Evolutionary conservation across 2,888 invertebrate genomes (phyloP).

Genomic region (Sericinus montela): DNA sequence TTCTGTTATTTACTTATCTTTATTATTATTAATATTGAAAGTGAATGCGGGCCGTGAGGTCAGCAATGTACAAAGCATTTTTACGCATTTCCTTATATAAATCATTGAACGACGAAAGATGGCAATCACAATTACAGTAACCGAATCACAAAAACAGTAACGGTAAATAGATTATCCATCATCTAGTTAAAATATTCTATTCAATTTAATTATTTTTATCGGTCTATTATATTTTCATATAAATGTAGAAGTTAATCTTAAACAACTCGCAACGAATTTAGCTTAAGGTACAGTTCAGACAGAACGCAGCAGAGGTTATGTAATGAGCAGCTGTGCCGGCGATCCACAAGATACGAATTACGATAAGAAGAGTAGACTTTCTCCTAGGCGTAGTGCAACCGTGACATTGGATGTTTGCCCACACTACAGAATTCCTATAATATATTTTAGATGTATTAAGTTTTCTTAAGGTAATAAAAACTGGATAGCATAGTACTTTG

Average conservation of each 20-base stretch:
- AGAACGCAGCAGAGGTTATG: slow-evolving; percentile 15
- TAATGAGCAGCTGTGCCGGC: slow-evolving; percentile 24
- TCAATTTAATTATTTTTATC: too few species aligned
- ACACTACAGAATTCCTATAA: slow-evolving; percentile 12
- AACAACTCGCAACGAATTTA: too few species aligned
- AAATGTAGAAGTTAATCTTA: too few species aligned
- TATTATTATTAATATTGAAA: slow-evolving; percentile 43
- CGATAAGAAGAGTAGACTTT: slow-evolving; percentile 40
- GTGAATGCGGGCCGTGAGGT: slow-evolving; percentile 43
- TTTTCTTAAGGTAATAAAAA: neutral
- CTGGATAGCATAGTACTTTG: too few species aligned
- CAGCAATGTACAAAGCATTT: slow-evolving; percentile 19
- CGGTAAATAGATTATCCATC: neutral
- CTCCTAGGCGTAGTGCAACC: slow-evolving; percentile 36
- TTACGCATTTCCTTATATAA: slow-evolving; percentile 12
- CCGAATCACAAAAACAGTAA: too few species aligned
- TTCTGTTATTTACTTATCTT: slow-evolving; percentile 37
- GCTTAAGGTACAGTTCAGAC: neutral
- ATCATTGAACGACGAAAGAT: too few species aligned
- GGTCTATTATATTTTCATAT: too few species aligned
- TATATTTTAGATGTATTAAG: slow-evolving; percentile 6
- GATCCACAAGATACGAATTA: slow-evolving; percentile 26
- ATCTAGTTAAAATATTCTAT: too few species aligned
- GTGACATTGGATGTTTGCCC: slow-evolving; percentile 41
- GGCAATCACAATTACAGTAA: too few species aligned